Evolutionary conservation across 2,888 invertebrate species (phyloP), one percentile per base, ranked within the genome.

Genomic region (Cosmia pyralina): DNA sequence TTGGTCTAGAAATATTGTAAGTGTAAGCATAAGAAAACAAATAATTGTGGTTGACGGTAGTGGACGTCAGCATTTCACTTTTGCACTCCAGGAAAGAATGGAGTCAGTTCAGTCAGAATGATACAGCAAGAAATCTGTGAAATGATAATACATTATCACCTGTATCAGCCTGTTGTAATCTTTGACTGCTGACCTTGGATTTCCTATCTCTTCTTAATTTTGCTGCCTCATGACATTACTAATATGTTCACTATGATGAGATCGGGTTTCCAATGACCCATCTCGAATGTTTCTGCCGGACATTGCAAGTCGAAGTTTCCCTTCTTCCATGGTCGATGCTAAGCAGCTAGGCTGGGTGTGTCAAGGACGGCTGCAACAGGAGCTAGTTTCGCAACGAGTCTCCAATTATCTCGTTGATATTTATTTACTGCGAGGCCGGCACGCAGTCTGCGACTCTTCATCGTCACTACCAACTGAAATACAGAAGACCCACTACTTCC

Each of bases 391-490:
- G 52, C 72, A 64, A 63, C 63, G 59, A 62, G 72, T 63, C 63
- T 69, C 34, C 69, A 77, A 77, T 78, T 64, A 82, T 64, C 55
- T 82, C 52, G 66, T 82, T 78, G 66, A 79, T 79, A 72, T 76
- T 66, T 82, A 83, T 82, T 79, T 69, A 70, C 79, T 72, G 63
- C 79, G 75, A 73, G 74, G 79, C 79, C 79, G 83, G 79, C 80
- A 80, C 83, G 83, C 85, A 82, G 83, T 76, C 83, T 85, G 79
- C 65, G 53, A 70, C n/a, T 79, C 68, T 76, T 72, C 73, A 57
- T 41, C 34, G 72, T 44, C 78, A 80, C 58, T 13, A 15, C 1
- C 6, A 6, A 66, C 22, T n/a, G 13, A n/a, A 10, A 6, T 34
- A 19, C 78, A 77, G 82, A 82, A 82, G 59, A 13, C n/a, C n/a